Evolutionary conservation across 1,140 invertebrate species (phyloP).

Genomic region (Hylaeus volcanicus): DNA sequence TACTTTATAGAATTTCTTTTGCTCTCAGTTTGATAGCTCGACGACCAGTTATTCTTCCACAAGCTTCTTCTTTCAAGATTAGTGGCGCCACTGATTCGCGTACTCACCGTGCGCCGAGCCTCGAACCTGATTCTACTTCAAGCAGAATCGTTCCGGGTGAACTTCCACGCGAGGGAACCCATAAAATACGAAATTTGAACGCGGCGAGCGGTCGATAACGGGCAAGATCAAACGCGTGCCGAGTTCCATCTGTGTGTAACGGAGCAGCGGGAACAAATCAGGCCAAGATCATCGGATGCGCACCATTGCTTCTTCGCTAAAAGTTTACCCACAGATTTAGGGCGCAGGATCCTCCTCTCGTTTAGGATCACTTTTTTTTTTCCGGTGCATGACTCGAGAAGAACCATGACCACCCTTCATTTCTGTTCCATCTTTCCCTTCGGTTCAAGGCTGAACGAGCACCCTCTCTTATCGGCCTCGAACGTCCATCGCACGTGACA

Average conservation of each 20-base stretch:
- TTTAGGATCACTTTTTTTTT: conserved; percentile 19
- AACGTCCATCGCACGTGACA: conserved; percentile 29
- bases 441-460: conserved; percentile 38
- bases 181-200: not conserved
- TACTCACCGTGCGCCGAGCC: no score
- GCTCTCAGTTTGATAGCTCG: no score
- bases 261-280: conserved; percentile 26
- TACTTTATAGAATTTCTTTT: no score
- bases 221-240: conserved; percentile 16
- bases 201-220: not conserved
- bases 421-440: not conserved
- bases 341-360: not conserved
- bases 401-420: conserved; percentile 41
- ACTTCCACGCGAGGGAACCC: no score
- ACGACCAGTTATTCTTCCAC: no score
- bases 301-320: conserved; percentile 6
- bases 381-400: conserved; percentile 27
- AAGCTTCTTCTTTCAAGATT: no score
- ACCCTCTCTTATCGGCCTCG: conserved; percentile 10
- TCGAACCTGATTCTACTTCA: no score
- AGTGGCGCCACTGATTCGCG: no score
- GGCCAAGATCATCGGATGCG: conserved; percentile 24
- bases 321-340: conserved; percentile 25
- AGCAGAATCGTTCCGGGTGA: no score
- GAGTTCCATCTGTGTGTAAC: not conserved